These are phyloP conservation scores for Tethya wilhelma DNA, from an alignment of 37 sponge, comb jelly and placozoan species.

Conservation along the genomic window DNA sequence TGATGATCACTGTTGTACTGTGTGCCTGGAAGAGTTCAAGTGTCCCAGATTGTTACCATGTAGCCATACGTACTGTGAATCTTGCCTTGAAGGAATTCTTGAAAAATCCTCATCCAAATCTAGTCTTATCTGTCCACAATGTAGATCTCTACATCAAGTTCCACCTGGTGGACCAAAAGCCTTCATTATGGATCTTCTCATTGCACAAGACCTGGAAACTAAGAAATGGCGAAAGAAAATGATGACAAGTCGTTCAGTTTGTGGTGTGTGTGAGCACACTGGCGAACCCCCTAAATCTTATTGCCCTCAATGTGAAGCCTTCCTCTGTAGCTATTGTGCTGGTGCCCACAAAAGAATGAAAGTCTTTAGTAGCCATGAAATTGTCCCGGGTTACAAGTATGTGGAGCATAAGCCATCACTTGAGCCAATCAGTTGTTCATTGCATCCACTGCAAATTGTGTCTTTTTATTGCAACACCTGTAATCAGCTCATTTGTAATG, in stretches of 20 bases:
- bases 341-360: not conserved
- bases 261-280: not conserved
- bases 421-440: not conserved
- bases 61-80: not conserved
- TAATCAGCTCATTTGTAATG: not conserved
- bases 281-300: not conserved
- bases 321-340: not conserved
- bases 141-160: not conserved
- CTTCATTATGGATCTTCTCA: not conserved
- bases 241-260: not conserved
- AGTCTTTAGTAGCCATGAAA: not conserved
- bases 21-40: slow-evolving; percentile 7
- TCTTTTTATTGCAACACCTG: not conserved
- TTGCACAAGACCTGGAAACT: not conserved
- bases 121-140: slow-evolving; percentile 1
- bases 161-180: not conserved
- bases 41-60: not conserved
- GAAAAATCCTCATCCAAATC: not conserved
- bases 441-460: not conserved
- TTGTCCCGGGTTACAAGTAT: not conserved
- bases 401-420: not conserved
- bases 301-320: not conserved
- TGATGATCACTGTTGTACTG: not conserved
- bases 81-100: not conserved
- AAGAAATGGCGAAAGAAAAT: not conserved